Evolutionary conservation across 2,113 vertebrate species (phyloP).

Genomic region (Pelecanus crispus): DNA sequence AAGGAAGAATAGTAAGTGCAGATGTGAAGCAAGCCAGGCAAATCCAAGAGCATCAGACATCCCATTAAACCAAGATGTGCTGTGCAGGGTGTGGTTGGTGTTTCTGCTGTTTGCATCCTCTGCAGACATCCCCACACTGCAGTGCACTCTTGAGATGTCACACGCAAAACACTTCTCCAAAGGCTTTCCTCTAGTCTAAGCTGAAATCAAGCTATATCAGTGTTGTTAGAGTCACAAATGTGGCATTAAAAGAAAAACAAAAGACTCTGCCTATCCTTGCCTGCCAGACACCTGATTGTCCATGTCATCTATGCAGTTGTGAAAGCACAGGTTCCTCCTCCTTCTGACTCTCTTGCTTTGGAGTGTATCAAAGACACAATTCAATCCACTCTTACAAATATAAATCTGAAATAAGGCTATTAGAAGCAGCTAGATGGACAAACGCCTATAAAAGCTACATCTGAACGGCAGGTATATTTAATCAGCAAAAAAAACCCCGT

Average conservation of each 20-base stretch:
- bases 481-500: background rate
- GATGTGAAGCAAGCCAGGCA: background rate
- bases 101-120: background rate
- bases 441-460: background rate
- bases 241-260: background rate
- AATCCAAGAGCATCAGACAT: background rate
- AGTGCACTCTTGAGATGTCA: background rate
- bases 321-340: background rate
- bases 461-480: background rate
- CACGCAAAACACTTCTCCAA: background rate
- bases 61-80: background rate
- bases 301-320: background rate
- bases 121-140: rapidly evolving
- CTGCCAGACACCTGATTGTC: background rate
- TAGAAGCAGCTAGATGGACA: background rate
- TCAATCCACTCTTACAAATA: background rate
- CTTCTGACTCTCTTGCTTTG: background rate
- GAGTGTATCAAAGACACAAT: background rate
- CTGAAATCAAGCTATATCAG: background rate
- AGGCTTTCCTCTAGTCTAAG: background rate
- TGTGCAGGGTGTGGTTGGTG: rapidly evolving
- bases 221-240: background rate
- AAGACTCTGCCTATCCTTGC: background rate
- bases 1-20: background rate
- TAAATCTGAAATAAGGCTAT: background rate